Evolutionary conservation across 2,113 vertebrate species (phyloP).

Genomic region (Protobothrops flavoviridis): DNA sequence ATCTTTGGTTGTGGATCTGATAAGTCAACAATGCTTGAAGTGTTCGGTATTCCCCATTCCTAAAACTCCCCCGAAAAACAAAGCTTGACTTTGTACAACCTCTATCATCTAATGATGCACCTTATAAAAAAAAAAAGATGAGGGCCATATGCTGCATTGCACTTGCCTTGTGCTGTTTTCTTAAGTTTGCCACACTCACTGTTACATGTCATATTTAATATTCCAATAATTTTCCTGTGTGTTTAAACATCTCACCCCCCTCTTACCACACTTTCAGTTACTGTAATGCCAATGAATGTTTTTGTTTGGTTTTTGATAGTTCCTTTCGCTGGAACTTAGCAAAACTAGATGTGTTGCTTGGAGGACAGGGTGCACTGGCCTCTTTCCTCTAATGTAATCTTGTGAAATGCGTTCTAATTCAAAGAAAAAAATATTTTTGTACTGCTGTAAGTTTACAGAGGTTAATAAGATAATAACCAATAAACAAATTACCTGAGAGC

Average conservation of each 20-base stretch:
- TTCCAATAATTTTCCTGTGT: neutral
- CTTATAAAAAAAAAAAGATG: neutral
- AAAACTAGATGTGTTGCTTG: neutral
- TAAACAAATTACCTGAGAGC: conserved; percentile 41
- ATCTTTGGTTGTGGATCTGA: neutral
- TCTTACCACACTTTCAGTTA: neutral
- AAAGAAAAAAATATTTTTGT: conserved; percentile 63
- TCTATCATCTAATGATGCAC: neutral
- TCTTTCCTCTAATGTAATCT: neutral
- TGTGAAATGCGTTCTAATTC: conserved; percentile 35
- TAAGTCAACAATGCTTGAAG: neutral
- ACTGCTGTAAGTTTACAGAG: conserved; percentile 58
- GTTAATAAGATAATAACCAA: conserved; percentile 50
- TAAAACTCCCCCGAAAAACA: rapidly evolving
- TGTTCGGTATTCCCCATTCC: rapidly evolving
- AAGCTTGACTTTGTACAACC: neutral
- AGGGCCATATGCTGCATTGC: neutral
- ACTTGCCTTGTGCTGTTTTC: neutral
- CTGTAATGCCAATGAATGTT: neutral
- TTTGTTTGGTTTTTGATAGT: neutral
- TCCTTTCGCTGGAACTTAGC: neutral
- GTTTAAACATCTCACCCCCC: neutral
- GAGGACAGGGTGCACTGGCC: no score
- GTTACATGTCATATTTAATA: neutral
- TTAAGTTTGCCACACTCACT: neutral